Evolutionary conservation across 2,113 vertebrate species (phyloP).

Genomic region (Cheirogaleus medius): DNA sequence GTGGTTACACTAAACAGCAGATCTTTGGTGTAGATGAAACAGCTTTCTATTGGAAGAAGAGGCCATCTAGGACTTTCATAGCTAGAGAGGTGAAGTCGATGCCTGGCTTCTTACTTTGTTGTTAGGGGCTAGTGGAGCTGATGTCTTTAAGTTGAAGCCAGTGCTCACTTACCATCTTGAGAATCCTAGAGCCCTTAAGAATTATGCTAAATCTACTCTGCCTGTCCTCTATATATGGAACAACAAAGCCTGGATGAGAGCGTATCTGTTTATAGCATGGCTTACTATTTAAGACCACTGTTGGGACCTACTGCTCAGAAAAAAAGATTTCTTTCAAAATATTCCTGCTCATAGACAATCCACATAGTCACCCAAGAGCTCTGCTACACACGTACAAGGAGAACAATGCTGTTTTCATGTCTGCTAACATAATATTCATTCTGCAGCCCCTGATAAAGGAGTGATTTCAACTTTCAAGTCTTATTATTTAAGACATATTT

Average conservation of each 20-base stretch:
- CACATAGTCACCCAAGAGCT: neutral
- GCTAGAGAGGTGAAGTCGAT: neutral
- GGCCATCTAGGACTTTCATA: no score
- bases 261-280: neutral
- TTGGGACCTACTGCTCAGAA: neutral
- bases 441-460: neutral
- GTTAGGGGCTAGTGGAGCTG: neutral
- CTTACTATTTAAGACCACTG: neutral
- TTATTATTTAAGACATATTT: neutral
- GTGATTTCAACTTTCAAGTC: neutral
- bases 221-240: neutral
- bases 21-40: neutral
- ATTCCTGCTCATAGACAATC: neutral
- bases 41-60: neutral
- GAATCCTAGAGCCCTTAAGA: neutral
- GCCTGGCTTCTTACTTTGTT: neutral
- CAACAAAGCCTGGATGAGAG: neutral
- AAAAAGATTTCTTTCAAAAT: neutral
- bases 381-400: neutral
- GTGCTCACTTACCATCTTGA: neutral
- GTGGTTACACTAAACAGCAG: neutral
- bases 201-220: neutral
- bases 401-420: neutral
- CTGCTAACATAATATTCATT: neutral
- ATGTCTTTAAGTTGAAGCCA: neutral